Percentiles rank a stretch among this genome's conserved stretches.
These are phyloP conservation scores for Cataglyphis rosenhaueri DNA, from an alignment of 2,888 invertebrate genomes.

Conservation along the genomic window DNA sequence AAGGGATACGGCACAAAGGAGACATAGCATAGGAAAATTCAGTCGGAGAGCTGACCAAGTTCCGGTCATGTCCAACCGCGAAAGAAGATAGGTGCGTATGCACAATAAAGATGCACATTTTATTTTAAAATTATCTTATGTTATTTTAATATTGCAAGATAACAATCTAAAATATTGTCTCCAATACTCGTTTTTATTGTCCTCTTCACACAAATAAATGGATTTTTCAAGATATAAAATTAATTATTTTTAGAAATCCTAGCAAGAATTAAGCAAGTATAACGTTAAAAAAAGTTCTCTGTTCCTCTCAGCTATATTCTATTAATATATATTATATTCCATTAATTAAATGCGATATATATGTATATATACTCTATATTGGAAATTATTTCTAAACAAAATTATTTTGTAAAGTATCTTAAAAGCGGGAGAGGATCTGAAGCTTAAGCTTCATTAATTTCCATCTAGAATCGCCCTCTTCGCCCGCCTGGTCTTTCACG, in stretches of 20 bases:
- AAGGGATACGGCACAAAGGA: constrained; percentile 66
- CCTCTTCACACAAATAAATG: background rate
- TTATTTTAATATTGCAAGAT: background rate
- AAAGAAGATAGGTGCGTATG: constrained; percentile 50
- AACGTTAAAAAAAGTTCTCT: background rate
- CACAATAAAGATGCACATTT: constrained; percentile 54
- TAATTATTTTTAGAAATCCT: background rate
- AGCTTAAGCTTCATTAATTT: constrained; percentile 34
- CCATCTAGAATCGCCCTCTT: constrained; percentile 21
- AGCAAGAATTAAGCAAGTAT: background rate
- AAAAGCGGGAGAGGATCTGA: background rate
- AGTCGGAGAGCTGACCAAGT: constrained; percentile 74
- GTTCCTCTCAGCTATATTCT: background rate
- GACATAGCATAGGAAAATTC: constrained; percentile 71
- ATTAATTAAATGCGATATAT: background rate
- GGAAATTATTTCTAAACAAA: background rate
- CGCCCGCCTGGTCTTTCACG: constrained; percentile 4
- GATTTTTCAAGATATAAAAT: background rate
- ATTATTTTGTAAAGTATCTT: constrained; percentile 11
- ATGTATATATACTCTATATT: background rate
- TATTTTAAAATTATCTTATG: background rate
- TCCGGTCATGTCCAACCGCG: constrained; percentile 68
- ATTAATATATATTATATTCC: background rate
- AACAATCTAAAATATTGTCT: background rate
- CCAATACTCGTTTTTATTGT: background rate